Conservation (phyloP, 2,888 invertebrate species). For the Lymantria dispar region DNA sequence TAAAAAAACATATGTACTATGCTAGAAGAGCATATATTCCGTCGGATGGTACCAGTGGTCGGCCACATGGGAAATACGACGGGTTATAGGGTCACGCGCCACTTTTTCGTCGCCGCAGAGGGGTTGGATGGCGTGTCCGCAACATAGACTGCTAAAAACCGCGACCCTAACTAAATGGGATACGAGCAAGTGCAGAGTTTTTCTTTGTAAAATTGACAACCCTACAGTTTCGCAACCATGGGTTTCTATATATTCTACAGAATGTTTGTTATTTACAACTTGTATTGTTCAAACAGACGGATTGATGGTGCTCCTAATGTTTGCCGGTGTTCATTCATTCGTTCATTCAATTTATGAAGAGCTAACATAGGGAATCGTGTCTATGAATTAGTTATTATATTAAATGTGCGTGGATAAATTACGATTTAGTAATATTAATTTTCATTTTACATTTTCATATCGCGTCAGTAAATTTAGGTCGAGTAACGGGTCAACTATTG, state of each 20-base stretch:
- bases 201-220: not conserved
- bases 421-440: slow-evolving; percentile 3
- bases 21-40: too few relatives aligned
- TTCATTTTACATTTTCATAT: not conserved
- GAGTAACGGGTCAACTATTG: not conserved
- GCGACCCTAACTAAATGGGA: too few relatives aligned
- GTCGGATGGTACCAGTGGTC: too few relatives aligned
- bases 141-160: too few relatives aligned
- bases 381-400: slow-evolving; percentile 22
- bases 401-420: slow-evolving; percentile 13
- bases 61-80: too few relatives aligned
- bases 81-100: too few relatives aligned
- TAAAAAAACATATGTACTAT: too few relatives aligned
- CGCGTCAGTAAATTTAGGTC: slow-evolving; percentile 4
- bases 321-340: slow-evolving; percentile 19
- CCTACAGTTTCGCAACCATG: not conserved
- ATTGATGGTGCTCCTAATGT: slow-evolving; percentile 22
- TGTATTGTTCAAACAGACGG: slow-evolving; percentile 40
- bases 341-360: slow-evolving; percentile 22
- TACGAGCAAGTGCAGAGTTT: too few relatives aligned
- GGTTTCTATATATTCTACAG: slow-evolving; percentile 10
- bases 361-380: slow-evolving; percentile 15
- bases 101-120: too few relatives aligned
- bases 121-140: too few relatives aligned
- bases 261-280: slow-evolving; percentile 50